Evolutionary conservation across 2,888 invertebrate genomes (phyloP).

Genomic region (Cynaeus angustus): DNA sequence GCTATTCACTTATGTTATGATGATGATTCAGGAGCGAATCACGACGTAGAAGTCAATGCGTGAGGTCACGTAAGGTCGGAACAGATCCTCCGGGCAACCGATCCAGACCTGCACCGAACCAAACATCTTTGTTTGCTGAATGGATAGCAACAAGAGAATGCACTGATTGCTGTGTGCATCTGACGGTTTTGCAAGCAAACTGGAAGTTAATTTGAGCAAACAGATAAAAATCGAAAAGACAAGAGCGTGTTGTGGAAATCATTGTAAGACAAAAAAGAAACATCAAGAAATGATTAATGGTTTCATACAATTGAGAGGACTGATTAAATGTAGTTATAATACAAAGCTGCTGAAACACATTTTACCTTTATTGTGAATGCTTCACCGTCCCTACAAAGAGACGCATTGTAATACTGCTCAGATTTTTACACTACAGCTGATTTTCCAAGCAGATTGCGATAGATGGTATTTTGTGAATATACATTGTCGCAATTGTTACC

Average conservation of each 20-base stretch:
- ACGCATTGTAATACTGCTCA: too few relatives aligned
- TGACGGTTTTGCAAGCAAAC: slow-evolving; percentile 10
- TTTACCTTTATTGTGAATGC: too few relatives aligned
- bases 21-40: slow-evolving; percentile 40
- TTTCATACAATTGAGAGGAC: too few relatives aligned
- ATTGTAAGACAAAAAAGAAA: slow-evolving; percentile 1
- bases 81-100: slow-evolving; percentile 12
- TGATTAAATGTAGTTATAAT: too few relatives aligned
- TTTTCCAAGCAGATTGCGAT: too few relatives aligned
- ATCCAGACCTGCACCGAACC: background rate
- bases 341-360: too few relatives aligned
- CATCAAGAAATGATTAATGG: background rate
- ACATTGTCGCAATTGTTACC: too few relatives aligned
- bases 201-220: slow-evolving; percentile 10
- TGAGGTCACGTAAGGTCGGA: slow-evolving; percentile 53
- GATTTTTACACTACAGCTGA: too few relatives aligned
- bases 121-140: slow-evolving; percentile 18
- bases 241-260: background rate
- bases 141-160: slow-evolving; percentile 22
- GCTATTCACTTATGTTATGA: slow-evolving; percentile 46
- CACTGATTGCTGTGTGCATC: slow-evolving; percentile 24
- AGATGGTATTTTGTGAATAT: too few relatives aligned
- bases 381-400: too few relatives aligned
- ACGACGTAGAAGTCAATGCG: slow-evolving; percentile 45
- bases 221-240: background rate